Percentiles rank a stretch among this genome's conserved stretches.
Conservation (phyloP, 2,113 vertebrate species). For the Nothocercus nigrocapillus region DNA sequence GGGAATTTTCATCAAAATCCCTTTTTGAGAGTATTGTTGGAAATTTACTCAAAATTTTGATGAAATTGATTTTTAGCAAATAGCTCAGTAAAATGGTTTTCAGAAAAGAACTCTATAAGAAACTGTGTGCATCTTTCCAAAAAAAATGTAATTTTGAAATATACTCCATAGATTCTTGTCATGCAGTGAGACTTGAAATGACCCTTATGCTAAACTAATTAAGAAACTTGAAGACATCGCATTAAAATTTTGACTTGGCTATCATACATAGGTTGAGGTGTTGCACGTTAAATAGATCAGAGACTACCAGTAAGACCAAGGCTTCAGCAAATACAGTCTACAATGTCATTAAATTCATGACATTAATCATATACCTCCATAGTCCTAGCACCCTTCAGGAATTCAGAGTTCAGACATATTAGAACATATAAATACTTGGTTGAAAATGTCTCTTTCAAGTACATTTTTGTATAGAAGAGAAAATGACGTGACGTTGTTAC, state of each 20-base stretch:
- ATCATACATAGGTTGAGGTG: not conserved
- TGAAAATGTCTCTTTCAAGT: not conserved
- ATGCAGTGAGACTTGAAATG: not conserved
- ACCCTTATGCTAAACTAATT: not conserved
- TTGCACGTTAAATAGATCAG: not conserved
- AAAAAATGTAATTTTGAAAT: not conserved
- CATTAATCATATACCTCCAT: not conserved
- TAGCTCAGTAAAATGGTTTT: not conserved
- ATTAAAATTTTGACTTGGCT: not conserved
- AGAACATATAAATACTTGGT: not conserved
- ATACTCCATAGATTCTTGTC: not conserved
- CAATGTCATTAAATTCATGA: not conserved
- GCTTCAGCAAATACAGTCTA: not conserved
- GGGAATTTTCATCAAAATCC: not conserved
- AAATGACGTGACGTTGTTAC: too few species aligned
- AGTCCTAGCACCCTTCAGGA: not conserved
- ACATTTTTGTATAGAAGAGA: not conserved
- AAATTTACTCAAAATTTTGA: not conserved
- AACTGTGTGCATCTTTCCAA: not conserved
- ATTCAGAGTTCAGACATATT: not conserved
- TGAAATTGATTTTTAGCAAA: not conserved
- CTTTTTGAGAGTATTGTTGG: not conserved
- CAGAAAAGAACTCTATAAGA: not conserved
- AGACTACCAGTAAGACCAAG: not conserved
- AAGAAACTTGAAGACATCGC: not conserved